A percentile compares a stretch with the other conserved stretches of the same genome.
Conservation (phyloP, 2,888 invertebrate genomes). For the Phania funesta region DNA sequence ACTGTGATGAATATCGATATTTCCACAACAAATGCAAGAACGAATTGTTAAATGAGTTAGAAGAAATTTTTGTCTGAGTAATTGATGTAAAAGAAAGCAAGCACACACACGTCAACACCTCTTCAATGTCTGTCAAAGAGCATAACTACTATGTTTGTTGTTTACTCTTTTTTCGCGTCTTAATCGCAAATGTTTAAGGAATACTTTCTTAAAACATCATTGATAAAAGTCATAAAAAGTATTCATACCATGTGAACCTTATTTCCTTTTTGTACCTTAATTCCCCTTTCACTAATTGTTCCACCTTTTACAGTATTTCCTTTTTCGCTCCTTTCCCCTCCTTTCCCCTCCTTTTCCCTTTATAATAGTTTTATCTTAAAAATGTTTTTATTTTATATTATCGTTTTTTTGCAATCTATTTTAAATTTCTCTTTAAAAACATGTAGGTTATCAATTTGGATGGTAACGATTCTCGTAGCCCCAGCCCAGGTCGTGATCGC, state of each 20-base stretch:
- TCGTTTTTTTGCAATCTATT: conserved; percentile 68
- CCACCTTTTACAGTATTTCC: not conserved
- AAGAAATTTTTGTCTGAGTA: not conserved
- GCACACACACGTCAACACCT: conserved; percentile 80
- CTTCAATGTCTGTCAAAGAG: conserved; percentile 69
- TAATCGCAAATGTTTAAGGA: conserved; percentile 63
- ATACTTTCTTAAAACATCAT: conserved; percentile 11
- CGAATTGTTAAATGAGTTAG: conserved; percentile 46
- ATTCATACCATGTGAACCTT: not conserved
- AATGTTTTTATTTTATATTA: conserved; percentile 44
- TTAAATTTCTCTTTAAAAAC: conserved; percentile 64
- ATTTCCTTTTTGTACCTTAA: conserved; percentile 39
- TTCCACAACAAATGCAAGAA: conserved; percentile 52
- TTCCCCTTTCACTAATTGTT: not conserved
- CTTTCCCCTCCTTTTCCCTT: not conserved
- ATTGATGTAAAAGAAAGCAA: conserved; percentile 52
- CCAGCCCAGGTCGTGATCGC: conserved; percentile 81
- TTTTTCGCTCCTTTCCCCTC: not conserved
- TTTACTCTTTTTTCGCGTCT: conserved; percentile 53
- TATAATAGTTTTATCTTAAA: conserved; percentile 6
- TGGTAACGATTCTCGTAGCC: conserved; percentile 82
- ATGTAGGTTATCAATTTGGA: conserved; percentile 81
- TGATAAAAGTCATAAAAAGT: not conserved
- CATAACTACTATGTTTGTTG: conserved; percentile 43
- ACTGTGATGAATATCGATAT: conserved; percentile 34